Conservation (phyloP, 64 coral and sea anemone species). For the Stylophora pistillata region DNA sequence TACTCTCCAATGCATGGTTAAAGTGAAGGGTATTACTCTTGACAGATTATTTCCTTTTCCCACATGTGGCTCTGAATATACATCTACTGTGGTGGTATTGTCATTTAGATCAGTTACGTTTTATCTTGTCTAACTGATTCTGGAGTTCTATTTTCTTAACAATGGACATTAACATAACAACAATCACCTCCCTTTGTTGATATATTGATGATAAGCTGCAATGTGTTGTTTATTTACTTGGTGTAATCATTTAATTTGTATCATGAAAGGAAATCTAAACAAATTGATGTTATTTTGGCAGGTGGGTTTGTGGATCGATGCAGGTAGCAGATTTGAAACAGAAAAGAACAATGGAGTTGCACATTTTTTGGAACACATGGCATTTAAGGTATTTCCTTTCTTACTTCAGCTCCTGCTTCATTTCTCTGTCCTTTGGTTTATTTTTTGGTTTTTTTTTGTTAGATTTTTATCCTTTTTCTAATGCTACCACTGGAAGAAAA, state of each 20-base stretch:
- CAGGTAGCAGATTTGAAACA: slow-evolving; percentile 97
- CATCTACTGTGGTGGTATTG: too few relatives aligned
- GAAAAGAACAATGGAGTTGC: slow-evolving; percentile 98
- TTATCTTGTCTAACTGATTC: too few relatives aligned
- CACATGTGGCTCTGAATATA: too few relatives aligned
- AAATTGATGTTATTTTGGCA: neutral
- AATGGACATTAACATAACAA: too few relatives aligned
- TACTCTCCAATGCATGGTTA: too few relatives aligned
- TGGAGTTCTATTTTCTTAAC: too few relatives aligned
- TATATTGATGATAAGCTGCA: too few relatives aligned
- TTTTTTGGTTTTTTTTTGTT: neutral
- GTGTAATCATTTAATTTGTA: neutral
- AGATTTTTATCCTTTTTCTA: neutral
- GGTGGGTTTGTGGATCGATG: slow-evolving; percentile 99
- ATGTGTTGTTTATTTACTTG: neutral
- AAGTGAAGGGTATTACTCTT: too few relatives aligned
- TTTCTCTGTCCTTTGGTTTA: neutral
- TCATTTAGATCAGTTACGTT: too few relatives aligned
- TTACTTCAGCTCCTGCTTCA: neutral
- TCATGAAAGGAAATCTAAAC: neutral
- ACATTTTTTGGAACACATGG: slow-evolving; percentile 99
- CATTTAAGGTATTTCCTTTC: slow-evolving; percentile 75
- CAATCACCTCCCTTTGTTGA: too few relatives aligned
- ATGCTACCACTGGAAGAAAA: neutral
- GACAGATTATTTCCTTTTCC: too few relatives aligned